Evolutionary conservation across 2,888 invertebrate species (phyloP), one percentile per base, ranked within the genome.

Genomic region (Xestia sexstrigata): DNA sequence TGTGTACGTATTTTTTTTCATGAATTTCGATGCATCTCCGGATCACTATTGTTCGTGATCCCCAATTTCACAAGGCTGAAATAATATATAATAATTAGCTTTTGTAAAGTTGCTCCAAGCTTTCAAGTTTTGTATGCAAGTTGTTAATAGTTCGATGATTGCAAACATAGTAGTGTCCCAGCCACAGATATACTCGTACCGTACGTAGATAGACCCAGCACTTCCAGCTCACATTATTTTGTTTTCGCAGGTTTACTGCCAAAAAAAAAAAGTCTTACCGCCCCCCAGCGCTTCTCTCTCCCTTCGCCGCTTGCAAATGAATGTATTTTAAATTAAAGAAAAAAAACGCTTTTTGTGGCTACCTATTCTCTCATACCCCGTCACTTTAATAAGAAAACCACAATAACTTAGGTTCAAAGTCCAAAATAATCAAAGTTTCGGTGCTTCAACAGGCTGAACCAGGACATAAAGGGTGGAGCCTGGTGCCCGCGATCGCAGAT

Each of bases 401-500:
- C 0, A 70, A 2, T 35, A 8, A 17, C 23, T 30, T 47, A 39
- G 23, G 30, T 35, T 23, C 45, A 7, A 49, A 8, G 42, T n/a
- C 15, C 8, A 42, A n/a, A 35, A 65, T 70, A 52, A n/a, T 81
- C 0, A 52, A 52, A 20, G 13, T 70, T 60, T 66, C 62, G 69
- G 11, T 80, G 26, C 81, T 95, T 96, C 81, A 62, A 47, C 97
- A 99, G 99, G 93, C 97, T 99, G 88, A 97, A 98, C 86, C 97
- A 98, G 89, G 99, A 99, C 92, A 97, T 97, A 86, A 97, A 98
- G 91, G 98, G 99, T 23, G 99, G 99, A 67, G 99, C 99, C 0
- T 99, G 99, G 99, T 99, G 99, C 95, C 99, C 99, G 20, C 97
- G 98, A 94, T 97, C 97, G 71, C 98, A 98, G 93, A 98, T 98